phyloP scores from a whole-genome alignment of 2,888 invertebrate genomes.

The Ischnura elegans region DNA sequence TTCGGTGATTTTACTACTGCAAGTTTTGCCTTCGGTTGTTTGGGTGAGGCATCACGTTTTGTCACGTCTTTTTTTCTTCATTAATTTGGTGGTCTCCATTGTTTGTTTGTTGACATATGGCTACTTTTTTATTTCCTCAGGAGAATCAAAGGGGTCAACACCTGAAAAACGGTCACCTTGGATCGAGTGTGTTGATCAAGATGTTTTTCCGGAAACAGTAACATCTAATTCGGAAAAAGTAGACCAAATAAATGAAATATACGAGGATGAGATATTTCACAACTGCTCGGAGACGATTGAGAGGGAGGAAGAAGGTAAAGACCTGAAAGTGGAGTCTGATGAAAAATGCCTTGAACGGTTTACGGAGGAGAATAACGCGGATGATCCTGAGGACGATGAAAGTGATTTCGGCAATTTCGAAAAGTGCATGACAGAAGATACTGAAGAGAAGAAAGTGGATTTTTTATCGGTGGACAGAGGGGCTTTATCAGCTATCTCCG shows the following conservation, averaged over 20 bases:
- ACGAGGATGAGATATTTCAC: constrained; percentile 47
- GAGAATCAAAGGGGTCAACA: constrained; percentile 33
- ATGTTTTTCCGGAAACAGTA: neutral
- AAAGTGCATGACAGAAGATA: constrained; percentile 35
- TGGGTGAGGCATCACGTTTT: constrained; percentile 53
- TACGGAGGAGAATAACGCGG: neutral
- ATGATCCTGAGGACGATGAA: constrained; percentile 38
- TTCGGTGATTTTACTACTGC: constrained; percentile 73
- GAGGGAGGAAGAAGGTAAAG: constrained; percentile 18
- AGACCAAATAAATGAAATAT: constrained; percentile 8
- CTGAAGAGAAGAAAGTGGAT: constrained; percentile 51
- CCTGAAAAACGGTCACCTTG: constrained; percentile 47
- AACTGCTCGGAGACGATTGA: constrained; percentile 45
- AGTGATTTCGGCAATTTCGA: constrained; percentile 50
- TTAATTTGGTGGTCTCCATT: neutral
- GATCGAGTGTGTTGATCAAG: constrained; percentile 35
- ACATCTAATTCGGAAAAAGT: constrained; percentile 3
- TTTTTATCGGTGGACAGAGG: constrained; percentile 49
- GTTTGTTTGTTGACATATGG: neutral
- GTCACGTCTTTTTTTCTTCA: no score
- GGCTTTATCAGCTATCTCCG: constrained; percentile 5
- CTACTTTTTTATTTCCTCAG: neutral
- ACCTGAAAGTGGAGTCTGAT: neutral
- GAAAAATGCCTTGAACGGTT: constrained; percentile 24
- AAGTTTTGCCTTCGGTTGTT: constrained; percentile 76